Base-by-base conservation (phyloP, 2,888 invertebrate genomes). In the Sialis fuliginosa region DNA sequence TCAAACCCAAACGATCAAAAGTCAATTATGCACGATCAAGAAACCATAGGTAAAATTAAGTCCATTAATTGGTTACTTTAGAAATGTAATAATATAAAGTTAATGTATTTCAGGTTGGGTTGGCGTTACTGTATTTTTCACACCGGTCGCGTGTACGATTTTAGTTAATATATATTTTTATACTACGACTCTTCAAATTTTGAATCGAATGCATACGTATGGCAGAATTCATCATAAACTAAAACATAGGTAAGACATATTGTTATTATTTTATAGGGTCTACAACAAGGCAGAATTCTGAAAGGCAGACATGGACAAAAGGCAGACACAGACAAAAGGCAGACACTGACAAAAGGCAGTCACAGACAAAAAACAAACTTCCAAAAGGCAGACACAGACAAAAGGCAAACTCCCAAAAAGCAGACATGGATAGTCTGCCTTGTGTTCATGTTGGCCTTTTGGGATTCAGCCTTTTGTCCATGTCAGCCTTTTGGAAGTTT, bases 221-320 rank as follows among this genome's bases (percentile, higher is more conserved):
- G 88, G 88, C 42, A 71, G 87, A 54, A 88, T 89, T 56, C 88
- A 88, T 57, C 84, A 88, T 57, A 88, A 88, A 65, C 69, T 89
- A 51, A 83, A 84, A 62, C 83, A 86, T 64, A 86, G 81, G 84
- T 84, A 65, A 62, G 61, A 54, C 40, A 34, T 30, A 30, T n/a
- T n/a, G n/a, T n/a, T n/a, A n/a, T n/a, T n/a, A n/a, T n/a, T n/a
- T n/a, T n/a, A n/a, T n/a, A n/a, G n/a, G n/a, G n/a, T n/a, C n/a
- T n/a, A n/a, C n/a, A n/a, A n/a, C n/a, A n/a, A n/a, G n/a, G n/a
- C n/a, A n/a, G n/a, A n/a, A n/a, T n/a, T n/a, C n/a, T n/a, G n/a
- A n/a, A n/a, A n/a, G n/a, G n/a, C n/a, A n/a, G n/a, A n/a, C n/a
- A n/a, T n/a, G n/a, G n/a, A n/a, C n/a, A n/a, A n/a, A n/a, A n/a